These are phyloP conservation scores for Rhinopomastus cyanomelas DNA, from an alignment of 2,113 vertebrate genomes.

Conservation along the genomic window DNA sequence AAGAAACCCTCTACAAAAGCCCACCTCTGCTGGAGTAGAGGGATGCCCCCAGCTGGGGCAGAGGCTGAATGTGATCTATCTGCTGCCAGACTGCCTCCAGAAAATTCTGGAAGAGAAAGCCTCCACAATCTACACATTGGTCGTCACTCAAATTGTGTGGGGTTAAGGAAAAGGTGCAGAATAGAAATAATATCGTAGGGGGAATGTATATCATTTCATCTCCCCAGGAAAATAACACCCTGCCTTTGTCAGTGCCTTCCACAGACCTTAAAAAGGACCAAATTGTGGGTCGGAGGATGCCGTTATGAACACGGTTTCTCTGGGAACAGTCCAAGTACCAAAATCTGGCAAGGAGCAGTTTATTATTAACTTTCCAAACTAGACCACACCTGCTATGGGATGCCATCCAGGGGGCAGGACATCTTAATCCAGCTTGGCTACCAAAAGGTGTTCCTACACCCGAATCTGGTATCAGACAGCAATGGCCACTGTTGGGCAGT, in stretches of 20 bases:
- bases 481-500: not conserved
- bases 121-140: not conserved
- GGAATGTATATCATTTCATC: not conserved
- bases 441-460: not conserved
- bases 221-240: not conserved
- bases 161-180: not conserved
- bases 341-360: not conserved
- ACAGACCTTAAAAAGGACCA: not conserved
- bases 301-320: not conserved
- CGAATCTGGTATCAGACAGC: not conserved
- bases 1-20: not conserved
- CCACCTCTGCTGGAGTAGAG: not conserved
- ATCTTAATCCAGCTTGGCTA: not conserved
- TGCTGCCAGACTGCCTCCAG: not conserved
- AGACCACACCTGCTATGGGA: not conserved
- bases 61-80: not conserved
- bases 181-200: not conserved
- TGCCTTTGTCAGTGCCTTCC: not conserved
- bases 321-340: not conserved
- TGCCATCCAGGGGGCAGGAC: not conserved
- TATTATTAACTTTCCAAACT: not conserved
- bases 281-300: not conserved
- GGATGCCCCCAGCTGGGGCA: too few species aligned
- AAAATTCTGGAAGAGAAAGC: not conserved
- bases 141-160: not conserved